Conservation (phyloP, 53 echinoderm and acorn worm genomes). For the Luidia sarsii region DNA sequence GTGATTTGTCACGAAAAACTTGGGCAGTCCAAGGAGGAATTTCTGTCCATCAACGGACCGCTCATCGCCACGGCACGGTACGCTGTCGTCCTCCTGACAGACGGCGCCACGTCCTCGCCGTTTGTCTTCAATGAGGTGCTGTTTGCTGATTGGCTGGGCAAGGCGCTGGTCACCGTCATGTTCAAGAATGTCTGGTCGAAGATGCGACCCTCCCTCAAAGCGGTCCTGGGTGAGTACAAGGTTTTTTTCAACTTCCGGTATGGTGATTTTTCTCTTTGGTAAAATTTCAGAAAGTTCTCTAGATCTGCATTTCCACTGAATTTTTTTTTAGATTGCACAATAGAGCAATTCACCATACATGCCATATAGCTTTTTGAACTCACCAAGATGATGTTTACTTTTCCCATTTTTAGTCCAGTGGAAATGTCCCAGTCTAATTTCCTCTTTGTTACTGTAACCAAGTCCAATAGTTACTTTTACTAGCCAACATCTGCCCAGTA, state of each 20-base stretch:
- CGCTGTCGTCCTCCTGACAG: slow-evolving; percentile 83
- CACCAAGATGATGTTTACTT: no score
- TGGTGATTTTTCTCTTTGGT: no score
- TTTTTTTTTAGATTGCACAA: neutral
- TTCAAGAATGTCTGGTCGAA: slow-evolving; percentile 95
- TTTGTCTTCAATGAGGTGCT: slow-evolving; percentile 97
- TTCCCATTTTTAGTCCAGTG: no score
- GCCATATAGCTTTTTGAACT: no score
- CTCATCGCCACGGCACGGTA: slow-evolving; percentile 79
- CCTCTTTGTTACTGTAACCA: no score
- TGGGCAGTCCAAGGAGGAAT: slow-evolving; percentile 90
- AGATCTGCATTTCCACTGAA: neutral
- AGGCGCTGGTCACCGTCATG: slow-evolving; percentile 88
- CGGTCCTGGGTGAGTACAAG: slow-evolving; percentile 76
- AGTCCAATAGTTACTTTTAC: no score
- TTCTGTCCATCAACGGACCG: slow-evolving; percentile 89
- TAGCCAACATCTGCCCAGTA: no score
- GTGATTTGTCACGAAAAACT: slow-evolving; percentile 86
- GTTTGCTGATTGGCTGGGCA: slow-evolving; percentile 98
- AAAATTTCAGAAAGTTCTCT: neutral
- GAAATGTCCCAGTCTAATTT: no score
- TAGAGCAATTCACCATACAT: no score
- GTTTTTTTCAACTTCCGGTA: no score
- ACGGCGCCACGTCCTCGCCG: slow-evolving; percentile 75
- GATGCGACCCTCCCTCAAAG: slow-evolving; percentile 84